Evolutionary conservation across 1,140 invertebrate genomes (phyloP), one percentile per base, ranked within the genome.

Genomic region (Sitodiplosis mosellana): DNA sequence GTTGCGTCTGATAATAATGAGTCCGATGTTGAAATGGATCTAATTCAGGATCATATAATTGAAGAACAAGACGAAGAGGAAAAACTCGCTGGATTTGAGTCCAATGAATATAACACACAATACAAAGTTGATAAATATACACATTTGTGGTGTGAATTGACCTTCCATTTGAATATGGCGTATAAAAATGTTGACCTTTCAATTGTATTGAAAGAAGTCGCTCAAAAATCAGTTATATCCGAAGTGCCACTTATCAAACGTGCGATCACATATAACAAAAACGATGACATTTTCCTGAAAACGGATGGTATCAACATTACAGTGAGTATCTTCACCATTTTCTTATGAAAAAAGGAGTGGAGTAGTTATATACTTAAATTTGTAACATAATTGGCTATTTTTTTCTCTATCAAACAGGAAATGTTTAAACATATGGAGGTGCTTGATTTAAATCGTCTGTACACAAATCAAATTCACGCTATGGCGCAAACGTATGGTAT

Each of bases 241-340:
- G 76, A 92, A 67, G 78, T 87, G 1, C 75, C 78, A 8, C 71
- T 77, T 27, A 92, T 97, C 38, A 86, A 79, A 59, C 72, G 82
- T 46, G 88, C 87, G 2, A 87, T 95, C 48, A 78, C 74, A 2
- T 80, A 75, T 52, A 75, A 75, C 54, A 69, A 67, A 45, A 59
- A 63, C 20, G 59, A 74, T 46, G 66, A 73, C 19, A 66, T 78
- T 43, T 73, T 80, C 43, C 64, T 94, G 1, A 89, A 90, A 64
- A 97, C 93, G 1, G 92, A 98, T 59, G 94, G 94, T 4, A 83
- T 96, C 14, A 97, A 97, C 61, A 82, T 98, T 51, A 66, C 76
- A 48, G 80, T 80, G 66, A 67, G 63, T 63, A 40, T 38, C 36
- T 45, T 18, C 12, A 40, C 27, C 21, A 8, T 27, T 27, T 27